These are phyloP conservation scores for Porites lobata DNA, from an alignment of 92 coral and sea anemone genomes.

Conservation along the genomic window DNA sequence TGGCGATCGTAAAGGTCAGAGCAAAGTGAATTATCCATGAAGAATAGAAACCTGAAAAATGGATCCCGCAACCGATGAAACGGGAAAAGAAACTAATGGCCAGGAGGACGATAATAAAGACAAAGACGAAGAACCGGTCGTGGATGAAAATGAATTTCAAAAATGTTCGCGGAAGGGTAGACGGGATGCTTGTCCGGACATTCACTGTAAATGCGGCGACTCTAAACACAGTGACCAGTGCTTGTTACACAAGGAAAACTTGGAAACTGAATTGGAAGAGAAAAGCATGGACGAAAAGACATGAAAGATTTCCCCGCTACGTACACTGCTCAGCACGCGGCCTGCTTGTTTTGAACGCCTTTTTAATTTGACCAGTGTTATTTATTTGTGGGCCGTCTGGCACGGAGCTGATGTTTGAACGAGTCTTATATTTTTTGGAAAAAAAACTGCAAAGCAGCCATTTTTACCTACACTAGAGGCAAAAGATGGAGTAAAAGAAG, in stretches of 20 bases:
- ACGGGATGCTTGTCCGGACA: slow-evolving; percentile 73
- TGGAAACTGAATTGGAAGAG: slow-evolving; percentile 5
- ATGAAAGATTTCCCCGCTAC: background rate
- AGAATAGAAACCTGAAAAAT: slow-evolving; percentile 15
- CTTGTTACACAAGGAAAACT: slow-evolving; percentile 28
- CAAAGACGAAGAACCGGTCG: slow-evolving; percentile 12
- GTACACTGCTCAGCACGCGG: background rate
- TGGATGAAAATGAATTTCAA: slow-evolving; percentile 52
- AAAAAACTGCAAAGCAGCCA: background rate
- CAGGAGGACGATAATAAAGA: background rate
- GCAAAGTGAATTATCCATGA: slow-evolving; percentile 30
- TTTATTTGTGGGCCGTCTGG: slow-evolving; percentile 32
- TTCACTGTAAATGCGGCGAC: slow-evolving; percentile 50
- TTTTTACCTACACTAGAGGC: background rate
- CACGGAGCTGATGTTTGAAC: slow-evolving; percentile 6
- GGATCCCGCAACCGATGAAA: slow-evolving; percentile 42
- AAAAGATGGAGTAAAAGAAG: no score
- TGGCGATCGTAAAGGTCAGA: slow-evolving; percentile 14
- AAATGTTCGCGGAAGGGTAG: slow-evolving; percentile 73
- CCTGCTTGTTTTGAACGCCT: slow-evolving; percentile 22
- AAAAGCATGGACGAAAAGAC: slow-evolving; percentile 16
- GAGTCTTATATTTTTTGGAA: background rate
- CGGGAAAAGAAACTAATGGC: slow-evolving; percentile 2
- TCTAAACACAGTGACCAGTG: slow-evolving; percentile 32
- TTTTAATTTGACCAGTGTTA: background rate